Base-by-base conservation (phyloP, 2,888 invertebrate species). In the Ceratothoa steindachneri region DNA sequence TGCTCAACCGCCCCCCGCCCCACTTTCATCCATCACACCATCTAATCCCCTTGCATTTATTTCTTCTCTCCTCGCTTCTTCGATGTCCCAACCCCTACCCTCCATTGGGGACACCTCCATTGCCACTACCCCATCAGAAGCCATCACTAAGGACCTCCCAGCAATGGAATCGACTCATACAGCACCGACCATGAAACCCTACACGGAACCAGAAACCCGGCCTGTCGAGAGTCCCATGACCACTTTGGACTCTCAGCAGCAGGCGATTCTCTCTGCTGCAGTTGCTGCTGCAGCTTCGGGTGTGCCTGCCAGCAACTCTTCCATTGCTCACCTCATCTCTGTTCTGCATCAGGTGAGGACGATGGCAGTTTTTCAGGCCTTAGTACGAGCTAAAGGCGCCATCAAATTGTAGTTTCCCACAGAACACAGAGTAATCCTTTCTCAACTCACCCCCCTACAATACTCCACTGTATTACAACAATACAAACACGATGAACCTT, bases 291-390 rank as follows among this genome's bases (percentile, higher is more conserved):
- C 67, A 24, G 72, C 30, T n/a, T 19, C 30, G 15, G 60, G 30
- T 29, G 30, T 41, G 64, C 7, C 71, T 55, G 19, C 64, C 73
- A 22, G 64, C 67, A 19, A 71, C 68, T 5, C 24, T 71, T 15
- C 79, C 67, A 72, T 79, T 2, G 74, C 74, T 1, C 70, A 73
- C 15, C 70, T 79, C 15, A 67, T 79, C 27, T 74, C 79, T 1
- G 68, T 79, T 0, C 64, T 79, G n/a, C 79, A 76, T 28, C 75
- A 79, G 79, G 76, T 75, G n/a, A 1, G n/a, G n/a, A 12, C 7
- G 5, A 27, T 7, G 24, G 27, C 53, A 2, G 24, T 9, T 60
- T 24, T 1, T 7, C 12, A 60, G 9, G 22, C 19, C 12, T 60
- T 12, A n/a, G n/a, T n/a, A 51, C n/a, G 9, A 12, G n/a, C 12